Percentiles rank a stretch among this genome's conserved stretches.
Conservation (phyloP, 23 tunicate genomes). For the Ciona savignyi region DNA sequence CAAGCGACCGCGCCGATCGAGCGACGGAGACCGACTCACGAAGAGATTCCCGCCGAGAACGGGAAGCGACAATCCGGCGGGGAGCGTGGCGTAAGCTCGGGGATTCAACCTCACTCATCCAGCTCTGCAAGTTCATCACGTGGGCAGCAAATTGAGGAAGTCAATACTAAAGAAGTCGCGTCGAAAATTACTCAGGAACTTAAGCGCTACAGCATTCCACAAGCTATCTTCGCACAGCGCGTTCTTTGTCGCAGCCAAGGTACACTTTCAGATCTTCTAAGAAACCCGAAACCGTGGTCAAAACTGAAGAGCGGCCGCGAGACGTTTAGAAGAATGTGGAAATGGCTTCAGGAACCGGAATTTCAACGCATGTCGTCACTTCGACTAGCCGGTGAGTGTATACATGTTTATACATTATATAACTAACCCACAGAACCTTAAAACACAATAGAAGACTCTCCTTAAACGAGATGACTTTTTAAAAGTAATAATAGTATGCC, state of each 20-base stretch:
- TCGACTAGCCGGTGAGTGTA: slow-evolving; percentile 66
- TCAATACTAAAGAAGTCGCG: slow-evolving; percentile 92
- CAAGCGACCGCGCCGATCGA: slow-evolving; percentile 3
- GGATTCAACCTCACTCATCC: background rate
- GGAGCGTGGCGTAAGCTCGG: background rate
- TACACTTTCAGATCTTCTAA: slow-evolving; percentile 92
- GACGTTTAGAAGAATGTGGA: slow-evolving; percentile 92
- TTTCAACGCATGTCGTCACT: slow-evolving; percentile 60
- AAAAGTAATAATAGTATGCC: too few species aligned
- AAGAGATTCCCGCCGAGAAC: background rate
- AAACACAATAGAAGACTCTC: background rate
- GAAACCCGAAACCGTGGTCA: slow-evolving; percentile 99
- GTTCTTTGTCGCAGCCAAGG: slow-evolving; percentile 95
- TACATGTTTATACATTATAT: background rate
- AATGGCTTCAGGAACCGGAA: slow-evolving; percentile 96
- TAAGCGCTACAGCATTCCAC: slow-evolving; percentile 97
- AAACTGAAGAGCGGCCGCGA: slow-evolving; percentile 98
- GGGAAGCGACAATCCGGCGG: slow-evolving; percentile 11
- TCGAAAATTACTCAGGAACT: slow-evolving; percentile 81
- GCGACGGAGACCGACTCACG: slow-evolving; percentile 13
- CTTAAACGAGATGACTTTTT: too few species aligned
- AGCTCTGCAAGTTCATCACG: slow-evolving; percentile 8
- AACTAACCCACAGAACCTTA: background rate
- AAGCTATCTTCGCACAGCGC: slow-evolving; percentile 91
- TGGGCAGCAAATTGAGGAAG: slow-evolving; percentile 76